A percentile compares a stretch with the other conserved stretches of the same genome.
phyloP scores from a whole-genome alignment of 2,888 invertebrate species.

The Galerucella nymphaeae region DNA sequence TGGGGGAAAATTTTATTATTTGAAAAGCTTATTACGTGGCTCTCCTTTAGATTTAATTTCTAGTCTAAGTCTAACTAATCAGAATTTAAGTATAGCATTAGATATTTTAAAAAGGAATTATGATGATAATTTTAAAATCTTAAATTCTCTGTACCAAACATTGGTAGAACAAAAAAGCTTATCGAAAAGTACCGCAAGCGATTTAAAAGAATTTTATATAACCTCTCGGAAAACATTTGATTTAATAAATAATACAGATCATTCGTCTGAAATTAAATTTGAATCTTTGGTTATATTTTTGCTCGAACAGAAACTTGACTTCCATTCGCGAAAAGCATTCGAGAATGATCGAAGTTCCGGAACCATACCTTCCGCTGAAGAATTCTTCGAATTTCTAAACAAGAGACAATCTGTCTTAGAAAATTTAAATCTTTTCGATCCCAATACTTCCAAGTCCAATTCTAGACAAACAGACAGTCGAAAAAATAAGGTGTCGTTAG shows the following conservation, averaged over 20 bases:
- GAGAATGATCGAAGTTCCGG: background rate
- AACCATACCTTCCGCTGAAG: background rate
- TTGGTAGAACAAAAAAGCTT: background rate
- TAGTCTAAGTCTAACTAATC: background rate
- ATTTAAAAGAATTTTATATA: background rate
- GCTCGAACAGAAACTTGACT: background rate
- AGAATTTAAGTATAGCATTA: background rate
- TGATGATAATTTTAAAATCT: background rate
- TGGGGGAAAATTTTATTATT: background rate
- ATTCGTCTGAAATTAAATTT: background rate
- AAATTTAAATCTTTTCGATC: background rate
- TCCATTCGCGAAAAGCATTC: background rate
- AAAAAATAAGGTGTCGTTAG: background rate
- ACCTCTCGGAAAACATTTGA: background rate
- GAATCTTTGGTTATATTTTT: background rate
- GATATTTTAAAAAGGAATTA: background rate
- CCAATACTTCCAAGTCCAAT: background rate
- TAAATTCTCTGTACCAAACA: background rate
- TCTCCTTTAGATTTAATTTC: background rate
- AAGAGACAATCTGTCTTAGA: background rate
- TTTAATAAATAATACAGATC: background rate
- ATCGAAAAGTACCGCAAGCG: background rate
- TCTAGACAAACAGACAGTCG: background rate
- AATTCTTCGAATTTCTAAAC: background rate
- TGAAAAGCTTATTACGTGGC: background rate